A percentile compares a stretch with the other conserved stretches of the same genome.
Evolutionary conservation across 2,797 vertebrate species (phyloP).

Genomic region (Macropus fuliginosus): DNA sequence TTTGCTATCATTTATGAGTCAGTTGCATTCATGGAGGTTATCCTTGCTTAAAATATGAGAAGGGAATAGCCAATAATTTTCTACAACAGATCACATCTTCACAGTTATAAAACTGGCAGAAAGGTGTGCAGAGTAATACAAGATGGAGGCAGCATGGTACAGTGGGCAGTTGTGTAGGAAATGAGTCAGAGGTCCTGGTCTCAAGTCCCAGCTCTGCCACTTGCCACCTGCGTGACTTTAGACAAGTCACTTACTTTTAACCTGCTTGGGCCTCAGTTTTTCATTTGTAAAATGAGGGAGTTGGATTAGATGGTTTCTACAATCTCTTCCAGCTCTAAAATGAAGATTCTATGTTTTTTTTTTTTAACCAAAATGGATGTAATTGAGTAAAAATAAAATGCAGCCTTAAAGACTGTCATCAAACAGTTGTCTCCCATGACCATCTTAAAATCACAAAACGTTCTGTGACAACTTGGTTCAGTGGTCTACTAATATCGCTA

Average conservation of each 20-base stretch:
- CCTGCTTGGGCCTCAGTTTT: neutral
- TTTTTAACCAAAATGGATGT: neutral
- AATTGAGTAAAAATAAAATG: neutral
- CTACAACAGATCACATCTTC: neutral
- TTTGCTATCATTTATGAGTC: neutral
- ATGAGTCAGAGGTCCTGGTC: neutral
- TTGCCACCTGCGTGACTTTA: neutral
- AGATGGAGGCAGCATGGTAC: neutral
- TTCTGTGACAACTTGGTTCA: neutral
- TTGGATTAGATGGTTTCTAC: neutral
- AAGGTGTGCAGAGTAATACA: neutral
- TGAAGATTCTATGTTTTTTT: neutral
- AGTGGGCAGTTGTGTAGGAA: neutral
- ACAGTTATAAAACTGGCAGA: neutral
- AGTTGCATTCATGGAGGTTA: neutral
- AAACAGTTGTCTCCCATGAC: neutral
- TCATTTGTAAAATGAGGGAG: neutral
- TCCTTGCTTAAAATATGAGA: neutral
- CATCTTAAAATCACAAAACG: neutral
- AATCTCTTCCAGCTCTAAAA: neutral
- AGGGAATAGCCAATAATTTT: neutral
- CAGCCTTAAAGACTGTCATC: neutral
- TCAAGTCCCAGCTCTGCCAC: neutral
- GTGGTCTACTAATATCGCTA: neutral
- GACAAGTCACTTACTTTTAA: neutral